These are phyloP conservation scores for Ophiodon elongatus DNA, from an alignment of 2,113 vertebrate species.

Conservation along the genomic window DNA sequence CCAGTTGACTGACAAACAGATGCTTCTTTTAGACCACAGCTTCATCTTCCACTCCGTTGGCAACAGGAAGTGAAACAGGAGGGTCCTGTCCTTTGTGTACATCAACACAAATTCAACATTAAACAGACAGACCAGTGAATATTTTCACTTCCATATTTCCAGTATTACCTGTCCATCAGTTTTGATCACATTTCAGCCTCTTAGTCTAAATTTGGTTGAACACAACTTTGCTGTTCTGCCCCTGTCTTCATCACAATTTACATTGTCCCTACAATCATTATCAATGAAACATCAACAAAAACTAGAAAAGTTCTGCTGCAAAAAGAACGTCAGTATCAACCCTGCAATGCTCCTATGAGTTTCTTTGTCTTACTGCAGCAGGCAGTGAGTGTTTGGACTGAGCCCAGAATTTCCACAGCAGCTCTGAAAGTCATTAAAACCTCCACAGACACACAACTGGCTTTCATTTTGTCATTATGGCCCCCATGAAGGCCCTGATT, in stretches of 20 bases:
- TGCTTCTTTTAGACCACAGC: not conserved
- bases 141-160: not conserved
- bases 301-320: not conserved
- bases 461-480: slow-evolving; percentile 80
- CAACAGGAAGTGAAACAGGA: slow-evolving; percentile 41
- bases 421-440: slow-evolving; percentile 78
- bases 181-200: not conserved
- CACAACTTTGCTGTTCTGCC: not conserved
- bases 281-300: slow-evolving; percentile 1
- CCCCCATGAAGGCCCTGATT: slow-evolving; percentile 73
- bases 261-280: not conserved
- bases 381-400: slow-evolving; percentile 51
- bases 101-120: slow-evolving; percentile 45
- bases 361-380: slow-evolving; percentile 51
- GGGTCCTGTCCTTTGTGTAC: slow-evolving; percentile 37
- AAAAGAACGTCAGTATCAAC: not conserved
- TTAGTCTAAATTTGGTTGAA: not conserved
- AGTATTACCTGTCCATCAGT: not conserved
- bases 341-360: slow-evolving; percentile 9
- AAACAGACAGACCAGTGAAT: not conserved
- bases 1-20: not conserved
- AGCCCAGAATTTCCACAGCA: slow-evolving; percentile 61
- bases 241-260: not conserved
- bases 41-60: not conserved
- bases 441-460: slow-evolving; percentile 77